These are phyloP conservation scores for Campoletis raptor DNA, from an alignment of 2,888 invertebrate genomes.

Conservation along the genomic window DNA sequence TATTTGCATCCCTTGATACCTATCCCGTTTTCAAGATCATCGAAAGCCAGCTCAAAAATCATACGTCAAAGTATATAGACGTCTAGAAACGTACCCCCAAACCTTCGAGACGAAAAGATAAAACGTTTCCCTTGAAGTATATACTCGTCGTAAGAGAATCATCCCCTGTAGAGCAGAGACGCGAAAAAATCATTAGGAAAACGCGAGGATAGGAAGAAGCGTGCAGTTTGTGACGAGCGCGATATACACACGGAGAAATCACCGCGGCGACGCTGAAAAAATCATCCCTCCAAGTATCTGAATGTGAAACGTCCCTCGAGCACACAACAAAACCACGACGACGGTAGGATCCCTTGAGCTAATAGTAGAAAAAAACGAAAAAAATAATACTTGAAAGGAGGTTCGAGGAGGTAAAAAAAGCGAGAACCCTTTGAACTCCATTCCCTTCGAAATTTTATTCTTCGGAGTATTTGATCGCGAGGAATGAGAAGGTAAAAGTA, in stretches of 20 bases:
- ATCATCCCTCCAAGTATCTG: conserved; percentile 16
- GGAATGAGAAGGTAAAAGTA: neutral
- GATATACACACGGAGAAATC: neutral
- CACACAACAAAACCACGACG: neutral
- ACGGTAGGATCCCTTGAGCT: neutral
- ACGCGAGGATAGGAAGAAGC: neutral
- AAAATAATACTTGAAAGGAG: neutral
- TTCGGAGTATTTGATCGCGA: neutral
- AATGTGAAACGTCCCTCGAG: conserved; percentile 2
- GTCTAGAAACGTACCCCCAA: neutral
- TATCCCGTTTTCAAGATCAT: conserved; percentile 46
- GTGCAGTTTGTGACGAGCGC: neutral
- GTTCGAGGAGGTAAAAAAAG: neutral
- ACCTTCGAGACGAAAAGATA: neutral
- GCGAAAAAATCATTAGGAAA: conserved; percentile 32
- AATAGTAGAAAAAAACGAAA: neutral
- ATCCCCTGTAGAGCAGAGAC: neutral
- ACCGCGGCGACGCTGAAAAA: neutral
- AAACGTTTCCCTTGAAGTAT: conserved; percentile 1
- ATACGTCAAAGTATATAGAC: neutral
- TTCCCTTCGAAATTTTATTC: neutral
- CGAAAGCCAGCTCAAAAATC: conserved; percentile 53
- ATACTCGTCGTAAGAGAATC: neutral
- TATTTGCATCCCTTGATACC: conserved; percentile 14
- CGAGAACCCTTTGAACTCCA: neutral